Percentiles rank a stretch among this genome's conserved stretches.
These are phyloP conservation scores for Fregetta grallaria DNA, from an alignment of 2,113 vertebrate species.

Conservation along the genomic window DNA sequence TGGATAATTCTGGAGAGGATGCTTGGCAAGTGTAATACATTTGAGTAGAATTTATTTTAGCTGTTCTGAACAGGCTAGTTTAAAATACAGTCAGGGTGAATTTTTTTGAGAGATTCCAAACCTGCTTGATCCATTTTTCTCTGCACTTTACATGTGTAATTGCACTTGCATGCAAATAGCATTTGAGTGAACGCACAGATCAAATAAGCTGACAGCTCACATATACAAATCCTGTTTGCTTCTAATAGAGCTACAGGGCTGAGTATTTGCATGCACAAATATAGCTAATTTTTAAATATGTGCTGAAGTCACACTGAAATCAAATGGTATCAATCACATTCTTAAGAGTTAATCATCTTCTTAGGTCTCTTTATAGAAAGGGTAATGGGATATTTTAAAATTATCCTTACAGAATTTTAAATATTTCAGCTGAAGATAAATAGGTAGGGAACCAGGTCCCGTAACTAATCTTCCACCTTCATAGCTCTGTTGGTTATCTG, in stretches of 20 bases:
- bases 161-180: background rate
- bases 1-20: background rate
- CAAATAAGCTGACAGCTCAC: constrained; percentile 38
- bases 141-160: background rate
- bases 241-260: background rate
- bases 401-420: background rate
- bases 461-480: background rate
- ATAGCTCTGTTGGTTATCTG: background rate
- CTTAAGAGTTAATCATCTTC: background rate
- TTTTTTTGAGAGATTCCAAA: background rate
- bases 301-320: background rate
- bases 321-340: background rate
- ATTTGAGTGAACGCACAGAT: constrained; percentile 23
- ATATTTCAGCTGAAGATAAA: background rate
- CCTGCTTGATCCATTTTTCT: background rate
- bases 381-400: background rate
- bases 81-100: background rate
- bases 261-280: background rate
- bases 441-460: background rate
- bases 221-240: constrained; percentile 6
- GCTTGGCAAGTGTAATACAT: background rate
- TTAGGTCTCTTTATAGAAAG: background rate
- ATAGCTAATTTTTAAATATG: background rate
- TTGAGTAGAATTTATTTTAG: background rate
- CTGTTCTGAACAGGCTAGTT: background rate